These are phyloP conservation scores for Mixornis gularis DNA, from an alignment of 2,113 vertebrate genomes.

Conservation along the genomic window DNA sequence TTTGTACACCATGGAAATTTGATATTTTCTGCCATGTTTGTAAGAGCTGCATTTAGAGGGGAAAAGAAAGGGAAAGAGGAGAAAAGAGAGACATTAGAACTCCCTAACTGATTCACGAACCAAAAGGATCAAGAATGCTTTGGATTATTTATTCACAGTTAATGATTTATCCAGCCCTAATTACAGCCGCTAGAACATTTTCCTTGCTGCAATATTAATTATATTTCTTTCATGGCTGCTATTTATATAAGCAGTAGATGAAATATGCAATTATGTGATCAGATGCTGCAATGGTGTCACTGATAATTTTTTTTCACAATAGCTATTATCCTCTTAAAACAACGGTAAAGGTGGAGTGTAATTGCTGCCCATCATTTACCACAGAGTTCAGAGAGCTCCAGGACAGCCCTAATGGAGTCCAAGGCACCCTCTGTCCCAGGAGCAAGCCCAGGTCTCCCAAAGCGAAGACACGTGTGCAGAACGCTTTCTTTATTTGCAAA, in stretches of 20 bases:
- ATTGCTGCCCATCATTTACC: neutral
- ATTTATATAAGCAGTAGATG: conserved; percentile 23
- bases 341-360: neutral
- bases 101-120: neutral
- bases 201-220: conserved; percentile 40
- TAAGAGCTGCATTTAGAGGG: neutral
- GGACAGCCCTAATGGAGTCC: neutral
- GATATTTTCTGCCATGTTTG: neutral
- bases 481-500: neutral
- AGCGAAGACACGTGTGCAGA: neutral
- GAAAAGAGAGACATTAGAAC: neutral
- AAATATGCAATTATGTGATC: conserved; percentile 50
- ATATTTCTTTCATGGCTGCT: conserved; percentile 15
- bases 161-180: conserved; percentile 37
- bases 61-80: neutral
- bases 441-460: neutral
- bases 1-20: neutral
- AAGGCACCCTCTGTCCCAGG: neutral
- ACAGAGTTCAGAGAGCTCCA: neutral
- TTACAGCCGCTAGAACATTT: conserved; percentile 23
- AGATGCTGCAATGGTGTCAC: neutral
- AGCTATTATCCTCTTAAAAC: neutral
- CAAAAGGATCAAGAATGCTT: neutral
- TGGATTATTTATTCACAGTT: conserved; percentile 47
- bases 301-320: neutral